Conservation (phyloP, 2,888 invertebrate genomes). For the Metopia argyrocephala region DNA sequence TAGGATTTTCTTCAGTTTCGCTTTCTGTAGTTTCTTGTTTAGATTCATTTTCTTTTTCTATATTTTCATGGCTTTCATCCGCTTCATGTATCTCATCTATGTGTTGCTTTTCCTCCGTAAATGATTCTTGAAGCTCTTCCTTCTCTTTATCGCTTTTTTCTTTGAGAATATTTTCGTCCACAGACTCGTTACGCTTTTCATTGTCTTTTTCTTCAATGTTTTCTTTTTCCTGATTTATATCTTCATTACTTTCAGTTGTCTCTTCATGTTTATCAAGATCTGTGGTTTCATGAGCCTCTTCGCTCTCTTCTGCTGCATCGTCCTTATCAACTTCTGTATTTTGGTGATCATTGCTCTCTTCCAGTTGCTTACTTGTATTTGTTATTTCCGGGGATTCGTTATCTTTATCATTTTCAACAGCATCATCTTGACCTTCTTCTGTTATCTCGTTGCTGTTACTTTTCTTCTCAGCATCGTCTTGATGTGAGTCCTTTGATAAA, state of each 20-base stretch:
- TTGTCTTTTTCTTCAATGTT: background rate
- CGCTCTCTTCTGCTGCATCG: background rate
- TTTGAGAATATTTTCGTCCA: background rate
- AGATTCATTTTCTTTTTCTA: too few species aligned
- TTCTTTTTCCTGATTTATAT: background rate
- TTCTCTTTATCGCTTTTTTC: background rate
- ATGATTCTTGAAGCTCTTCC: too few species aligned
- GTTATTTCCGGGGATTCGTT: too few species aligned
- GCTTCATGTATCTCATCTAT: background rate
- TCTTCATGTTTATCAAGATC: too few species aligned
- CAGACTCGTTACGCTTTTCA: background rate
- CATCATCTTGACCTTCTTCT: constrained; percentile 57
- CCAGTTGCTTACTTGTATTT: constrained; percentile 12
- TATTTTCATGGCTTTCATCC: background rate
- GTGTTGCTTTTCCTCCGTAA: too few species aligned
- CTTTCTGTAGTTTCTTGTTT: background rate
- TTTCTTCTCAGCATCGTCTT: background rate
- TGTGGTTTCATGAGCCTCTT: background rate
- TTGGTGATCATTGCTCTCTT: constrained; percentile 33
- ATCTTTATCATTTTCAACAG: constrained; percentile 1
- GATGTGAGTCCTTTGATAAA: constrained; percentile 33
- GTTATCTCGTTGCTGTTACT: constrained; percentile 17
- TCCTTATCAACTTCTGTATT: background rate
- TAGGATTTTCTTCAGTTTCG: background rate
- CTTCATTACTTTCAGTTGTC: background rate